Conservation (phyloP, 2,113 vertebrate species). For the Zosterops japonicus region DNA sequence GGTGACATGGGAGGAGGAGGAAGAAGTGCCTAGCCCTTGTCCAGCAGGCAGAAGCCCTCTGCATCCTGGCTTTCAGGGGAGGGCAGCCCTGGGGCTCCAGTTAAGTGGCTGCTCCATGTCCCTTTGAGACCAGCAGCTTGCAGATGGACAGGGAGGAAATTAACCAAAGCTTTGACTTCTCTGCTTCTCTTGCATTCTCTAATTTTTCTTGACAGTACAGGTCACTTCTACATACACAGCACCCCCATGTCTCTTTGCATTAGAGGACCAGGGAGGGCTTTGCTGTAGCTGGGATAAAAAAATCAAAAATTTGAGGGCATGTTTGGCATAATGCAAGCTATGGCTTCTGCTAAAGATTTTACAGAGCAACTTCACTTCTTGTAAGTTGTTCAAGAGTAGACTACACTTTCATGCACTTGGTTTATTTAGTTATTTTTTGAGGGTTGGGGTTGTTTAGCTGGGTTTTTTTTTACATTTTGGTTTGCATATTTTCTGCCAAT, state of each 20-base stretch:
- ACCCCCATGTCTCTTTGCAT: not conserved
- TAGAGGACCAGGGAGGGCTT: not conserved
- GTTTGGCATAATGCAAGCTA: not conserved
- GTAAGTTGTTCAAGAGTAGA: not conserved
- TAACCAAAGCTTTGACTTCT: not conserved
- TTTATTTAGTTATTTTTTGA: not conserved
- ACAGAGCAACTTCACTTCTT: not conserved
- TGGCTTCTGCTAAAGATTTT: not conserved
- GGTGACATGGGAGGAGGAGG: not conserved
- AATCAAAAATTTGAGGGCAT: not conserved
- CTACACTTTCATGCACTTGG: not conserved
- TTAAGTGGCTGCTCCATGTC: not conserved
- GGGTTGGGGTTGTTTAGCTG: not conserved
- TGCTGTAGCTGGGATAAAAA: not conserved
- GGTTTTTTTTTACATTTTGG: not conserved
- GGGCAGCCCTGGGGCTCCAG: accelerated
- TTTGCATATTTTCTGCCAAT: not conserved
- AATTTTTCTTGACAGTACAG: not conserved
- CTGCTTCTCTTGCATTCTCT: not conserved
- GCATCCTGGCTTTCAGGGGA: not conserved
- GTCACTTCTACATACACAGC: not conserved
- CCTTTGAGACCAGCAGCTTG: not conserved
- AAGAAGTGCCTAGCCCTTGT: not conserved
- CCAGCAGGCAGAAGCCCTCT: not conserved
- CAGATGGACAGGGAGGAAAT: not conserved